phyloP scores from a whole-genome alignment of 1,140 invertebrate genomes.

The Nebria ingens region DNA sequence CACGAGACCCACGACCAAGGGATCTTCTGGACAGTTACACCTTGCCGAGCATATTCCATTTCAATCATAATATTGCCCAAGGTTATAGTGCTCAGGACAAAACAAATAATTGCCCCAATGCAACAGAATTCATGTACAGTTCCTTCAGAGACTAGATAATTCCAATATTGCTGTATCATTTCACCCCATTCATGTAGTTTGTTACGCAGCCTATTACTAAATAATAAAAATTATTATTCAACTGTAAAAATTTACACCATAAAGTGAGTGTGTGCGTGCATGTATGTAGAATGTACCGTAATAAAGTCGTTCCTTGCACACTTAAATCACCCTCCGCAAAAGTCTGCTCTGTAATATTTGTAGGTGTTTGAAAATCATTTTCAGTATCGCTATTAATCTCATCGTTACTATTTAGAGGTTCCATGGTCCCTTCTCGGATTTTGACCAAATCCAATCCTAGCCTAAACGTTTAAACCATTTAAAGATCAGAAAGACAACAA shows the following conservation, averaged over 20 bases:
- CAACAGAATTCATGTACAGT: constrained; percentile 24
- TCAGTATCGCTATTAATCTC: constrained; percentile 12
- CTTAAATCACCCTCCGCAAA: too few relatives aligned
- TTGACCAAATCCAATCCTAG: constrained; percentile 29
- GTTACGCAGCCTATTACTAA: too few relatives aligned
- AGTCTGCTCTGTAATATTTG: too few relatives aligned
- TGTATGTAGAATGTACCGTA: too few relatives aligned
- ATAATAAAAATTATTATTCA: too few relatives aligned
- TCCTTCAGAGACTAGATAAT: constrained; percentile 19
- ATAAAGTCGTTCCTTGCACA: too few relatives aligned
- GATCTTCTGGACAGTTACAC: background rate
- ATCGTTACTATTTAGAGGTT: constrained; percentile 13
- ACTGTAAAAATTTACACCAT: too few relatives aligned
- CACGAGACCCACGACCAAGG: background rate
- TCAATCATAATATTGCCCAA: constrained; percentile 27
- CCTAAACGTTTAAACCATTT: too few relatives aligned
- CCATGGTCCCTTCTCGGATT: constrained; percentile 28
- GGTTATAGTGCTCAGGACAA: constrained; percentile 26
- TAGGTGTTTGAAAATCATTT: constrained; percentile 8
- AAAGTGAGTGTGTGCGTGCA: too few relatives aligned
- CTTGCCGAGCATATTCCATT: constrained; percentile 18
- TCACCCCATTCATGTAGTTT: constrained; percentile 12
- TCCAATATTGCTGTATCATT: constrained; percentile 18
- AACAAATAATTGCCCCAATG: constrained; percentile 28
- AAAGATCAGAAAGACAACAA: too few relatives aligned